A percentile compares a stretch with the other conserved stretches of the same genome.
Conservation (phyloP, 2,113 vertebrate genomes). For the Brachionichthys hirsutus region DNA sequence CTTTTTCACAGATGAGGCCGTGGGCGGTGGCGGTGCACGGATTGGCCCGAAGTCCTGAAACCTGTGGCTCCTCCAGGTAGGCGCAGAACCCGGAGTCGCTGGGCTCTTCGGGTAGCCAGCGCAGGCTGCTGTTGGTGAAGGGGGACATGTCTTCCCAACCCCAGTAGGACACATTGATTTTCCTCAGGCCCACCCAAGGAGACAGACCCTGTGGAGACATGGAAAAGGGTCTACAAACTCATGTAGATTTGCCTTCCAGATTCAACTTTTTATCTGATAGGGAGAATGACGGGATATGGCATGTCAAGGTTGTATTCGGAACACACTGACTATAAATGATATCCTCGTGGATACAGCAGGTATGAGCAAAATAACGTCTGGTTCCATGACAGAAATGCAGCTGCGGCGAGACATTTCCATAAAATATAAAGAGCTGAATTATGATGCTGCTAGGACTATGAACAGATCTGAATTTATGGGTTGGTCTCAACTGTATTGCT, state of each 20-base stretch:
- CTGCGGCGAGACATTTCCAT: conserved; percentile 8
- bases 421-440: conserved; percentile 26
- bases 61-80: conserved; percentile 85
- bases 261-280: conserved; percentile 45
- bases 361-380: not conserved
- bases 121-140: conserved; percentile 88
- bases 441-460: not conserved
- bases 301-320: conserved; percentile 39
- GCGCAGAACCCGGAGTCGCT: conserved; percentile 96
- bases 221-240: not conserved
- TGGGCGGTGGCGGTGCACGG: conserved; percentile 89
- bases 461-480: not conserved
- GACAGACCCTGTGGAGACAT: conserved; percentile 77
- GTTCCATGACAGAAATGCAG: not conserved
- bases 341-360: conserved; percentile 31
- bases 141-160: conserved; percentile 98
- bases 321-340: conserved; percentile 38
- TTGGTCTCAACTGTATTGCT: not conserved
- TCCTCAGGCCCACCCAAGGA: conserved; percentile 95
- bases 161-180: conserved; percentile 98
- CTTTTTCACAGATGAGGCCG: conserved; percentile 92
- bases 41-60: conserved; percentile 75
- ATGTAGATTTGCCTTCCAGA: conserved; percentile 43
- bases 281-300: conserved; percentile 42
- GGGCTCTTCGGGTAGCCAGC: conserved; percentile 89